A percentile compares a stretch with the other conserved stretches of the same genome.
Evolutionary conservation across 2,797 vertebrate species (phyloP).

Genomic region (Diceros bicornis): DNA sequence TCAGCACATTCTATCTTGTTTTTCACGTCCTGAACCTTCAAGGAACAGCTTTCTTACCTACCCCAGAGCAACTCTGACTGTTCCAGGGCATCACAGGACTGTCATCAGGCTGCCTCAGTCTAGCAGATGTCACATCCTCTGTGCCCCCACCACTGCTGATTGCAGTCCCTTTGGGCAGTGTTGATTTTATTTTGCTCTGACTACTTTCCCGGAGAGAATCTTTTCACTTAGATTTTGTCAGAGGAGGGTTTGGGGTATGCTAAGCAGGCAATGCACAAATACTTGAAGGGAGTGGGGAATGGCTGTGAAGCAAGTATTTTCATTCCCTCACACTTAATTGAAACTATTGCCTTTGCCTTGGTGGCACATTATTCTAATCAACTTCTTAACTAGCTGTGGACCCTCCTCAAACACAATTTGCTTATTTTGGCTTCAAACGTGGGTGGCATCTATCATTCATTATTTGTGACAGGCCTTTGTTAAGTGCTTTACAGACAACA

Average conservation of each 20-base stretch:
- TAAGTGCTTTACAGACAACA: background rate
- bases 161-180: background rate
- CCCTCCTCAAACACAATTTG: conserved; percentile 21
- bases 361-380: background rate
- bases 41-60: background rate
- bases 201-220: background rate
- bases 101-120: background rate
- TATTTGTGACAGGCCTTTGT: background rate
- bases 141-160: background rate
- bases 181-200: conserved; percentile 13
- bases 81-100: background rate
- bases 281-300: background rate
- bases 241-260: background rate
- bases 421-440: conserved; percentile 22
- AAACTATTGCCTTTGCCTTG: background rate
- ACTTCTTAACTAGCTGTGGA: background rate
- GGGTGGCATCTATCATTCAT: background rate
- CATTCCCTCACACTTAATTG: background rate
- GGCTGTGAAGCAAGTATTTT: background rate
- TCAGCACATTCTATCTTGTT: background rate
- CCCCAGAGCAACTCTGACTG: background rate
- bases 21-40: background rate
- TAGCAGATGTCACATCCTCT: background rate
- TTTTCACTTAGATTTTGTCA: background rate
- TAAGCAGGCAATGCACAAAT: background rate